Conservation (phyloP, 2,113 vertebrate genomes). For the Paratilapia polleni region DNA sequence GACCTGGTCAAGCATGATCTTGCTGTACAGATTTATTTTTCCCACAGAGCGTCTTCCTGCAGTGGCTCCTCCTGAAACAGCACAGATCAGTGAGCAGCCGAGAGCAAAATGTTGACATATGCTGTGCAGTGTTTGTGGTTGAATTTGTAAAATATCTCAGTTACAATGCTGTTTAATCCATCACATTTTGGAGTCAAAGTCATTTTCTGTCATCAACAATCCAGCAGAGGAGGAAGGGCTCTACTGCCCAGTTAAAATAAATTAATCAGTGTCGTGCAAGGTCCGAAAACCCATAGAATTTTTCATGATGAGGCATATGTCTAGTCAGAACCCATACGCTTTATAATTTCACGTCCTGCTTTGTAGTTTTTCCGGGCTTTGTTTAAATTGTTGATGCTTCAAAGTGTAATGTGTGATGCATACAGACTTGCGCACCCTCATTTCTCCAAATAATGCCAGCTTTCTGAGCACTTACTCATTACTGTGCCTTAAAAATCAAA, state of each 20-base stretch:
- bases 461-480: constrained; percentile 10
- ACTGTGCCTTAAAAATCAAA: background rate
- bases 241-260: background rate
- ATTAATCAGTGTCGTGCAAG: too few relatives aligned
- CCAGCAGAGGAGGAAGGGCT: background rate
- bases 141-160: background rate
- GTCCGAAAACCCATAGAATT: background rate
- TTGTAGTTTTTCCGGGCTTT: background rate
- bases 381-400: background rate
- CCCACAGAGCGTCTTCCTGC: background rate
- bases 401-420: background rate
- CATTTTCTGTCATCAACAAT: too few relatives aligned
- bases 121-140: too few relatives aligned
- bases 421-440: background rate
- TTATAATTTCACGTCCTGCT: accelerated
- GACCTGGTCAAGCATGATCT: background rate
- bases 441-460: background rate
- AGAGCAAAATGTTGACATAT: background rate
- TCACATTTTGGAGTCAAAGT: accelerated
- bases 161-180: background rate
- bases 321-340: background rate
- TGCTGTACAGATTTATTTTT: background rate
- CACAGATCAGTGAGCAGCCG: background rate
- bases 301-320: accelerated
- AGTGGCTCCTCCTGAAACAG: background rate